Conservation (phyloP, 2,888 invertebrate species). For the Hydraecia micacea region DNA sequence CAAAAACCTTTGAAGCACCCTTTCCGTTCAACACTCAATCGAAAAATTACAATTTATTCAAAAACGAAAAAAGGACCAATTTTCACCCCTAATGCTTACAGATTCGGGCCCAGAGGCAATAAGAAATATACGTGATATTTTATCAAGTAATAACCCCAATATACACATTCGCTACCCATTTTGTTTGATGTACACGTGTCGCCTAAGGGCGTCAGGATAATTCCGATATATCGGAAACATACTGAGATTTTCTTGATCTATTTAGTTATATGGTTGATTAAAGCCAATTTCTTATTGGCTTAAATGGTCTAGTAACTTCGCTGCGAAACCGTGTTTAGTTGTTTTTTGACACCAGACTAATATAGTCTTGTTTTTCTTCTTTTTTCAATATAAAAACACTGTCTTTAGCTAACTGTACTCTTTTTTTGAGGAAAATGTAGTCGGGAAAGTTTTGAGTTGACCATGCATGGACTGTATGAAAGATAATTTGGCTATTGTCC, state of each 20-base stretch:
- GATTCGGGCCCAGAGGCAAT: constrained; percentile 41
- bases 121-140: constrained; percentile 50
- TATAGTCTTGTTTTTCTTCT: not conserved
- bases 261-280: constrained; percentile 7
- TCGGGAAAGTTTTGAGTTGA: too few relatives aligned
- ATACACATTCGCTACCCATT: constrained; percentile 37
- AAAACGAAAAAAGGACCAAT: constrained; percentile 31
- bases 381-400: not conserved
- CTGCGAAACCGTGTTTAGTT: not conserved
- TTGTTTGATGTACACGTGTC: constrained; percentile 49
- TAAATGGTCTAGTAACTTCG: not conserved
- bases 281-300: not conserved
- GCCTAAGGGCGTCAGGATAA: constrained; percentile 28
- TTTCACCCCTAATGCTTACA: constrained; percentile 26
- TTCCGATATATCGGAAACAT: constrained; percentile 16
- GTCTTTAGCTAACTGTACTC: not conserved
- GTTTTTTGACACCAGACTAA: too few relatives aligned
- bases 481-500: too few relatives aligned
- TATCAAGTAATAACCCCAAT: constrained; percentile 50
- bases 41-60: constrained; percentile 19
- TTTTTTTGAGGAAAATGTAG: too few relatives aligned
- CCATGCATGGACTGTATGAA: too few relatives aligned
- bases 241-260: constrained; percentile 20
- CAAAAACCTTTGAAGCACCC: not conserved
- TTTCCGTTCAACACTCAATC: constrained; percentile 15